Base-by-base conservation (phyloP, 2,888 invertebrate species). In the Agriopis marginaria region DNA sequence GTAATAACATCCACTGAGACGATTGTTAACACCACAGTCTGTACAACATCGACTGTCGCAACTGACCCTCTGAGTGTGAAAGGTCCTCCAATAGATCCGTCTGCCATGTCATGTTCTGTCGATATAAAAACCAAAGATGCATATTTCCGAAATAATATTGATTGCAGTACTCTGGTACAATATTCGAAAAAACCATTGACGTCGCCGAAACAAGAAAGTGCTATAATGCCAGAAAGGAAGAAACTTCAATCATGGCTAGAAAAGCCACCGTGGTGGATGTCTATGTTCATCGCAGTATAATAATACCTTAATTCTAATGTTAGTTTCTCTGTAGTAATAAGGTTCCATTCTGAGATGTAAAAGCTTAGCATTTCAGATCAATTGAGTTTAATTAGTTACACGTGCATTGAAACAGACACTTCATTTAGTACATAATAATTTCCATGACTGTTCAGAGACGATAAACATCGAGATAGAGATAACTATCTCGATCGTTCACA, bases 221-320 rank as follows among this genome's bases (percentile, higher is more conserved):
- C 79, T 0, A 67, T 85, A 9, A 59, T 93, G 50, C 93, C 93
- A n/a, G 66, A 84, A 7, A 86, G 85, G 72, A 75, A 78, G 4
- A 89, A 85, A 71, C 72, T 93, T 44, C 90, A 91, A 69, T 77
- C 88, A 0, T 92, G 91, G 90, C 66, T 91, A 12, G 71, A 84
- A 3, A 93, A 87, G 49, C 93, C 93, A 1, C 93, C 93, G 0
- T 93, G 93, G 93, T 93, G 93, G 93, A 76, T 90, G 81, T 87
- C 92, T 17, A 68, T 90, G 70, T 90, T 93, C 69, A 87, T 93
- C 65, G 89, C 90, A 50, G 85, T 89, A 6, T 93, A 81, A 79
- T 0, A 39, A 39, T 39, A 39, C 10, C 39, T 54, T 11, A 17
- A 23, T 23, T 23, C 23, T 5, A 9, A 39, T 23, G 53, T 10